phyloP scores from a whole-genome alignment of 2,797 vertebrate species.

The Diglossa cyanea region DNA sequence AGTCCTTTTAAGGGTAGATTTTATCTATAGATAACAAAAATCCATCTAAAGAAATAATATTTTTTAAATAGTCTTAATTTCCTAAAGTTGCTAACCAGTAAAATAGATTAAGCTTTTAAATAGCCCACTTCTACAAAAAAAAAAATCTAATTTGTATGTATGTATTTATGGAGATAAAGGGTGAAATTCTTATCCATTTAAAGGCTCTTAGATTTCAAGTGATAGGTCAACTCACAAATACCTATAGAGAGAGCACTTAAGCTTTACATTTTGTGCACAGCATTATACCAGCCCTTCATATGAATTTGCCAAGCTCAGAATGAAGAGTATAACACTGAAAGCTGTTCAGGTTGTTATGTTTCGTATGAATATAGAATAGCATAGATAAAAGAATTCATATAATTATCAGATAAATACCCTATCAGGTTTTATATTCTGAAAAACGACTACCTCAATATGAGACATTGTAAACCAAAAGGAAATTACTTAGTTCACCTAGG shows the following conservation, averaged over 20 bases:
- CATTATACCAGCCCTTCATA: background rate
- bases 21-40: background rate
- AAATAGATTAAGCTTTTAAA: background rate
- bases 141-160: background rate
- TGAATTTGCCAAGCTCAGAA: background rate
- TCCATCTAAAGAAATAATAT: background rate
- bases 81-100: background rate
- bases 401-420: background rate
- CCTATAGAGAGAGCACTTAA: background rate
- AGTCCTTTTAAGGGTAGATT: background rate
- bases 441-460: background rate
- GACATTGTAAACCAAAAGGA: background rate
- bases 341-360: background rate
- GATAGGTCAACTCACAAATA: background rate
- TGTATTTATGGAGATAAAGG: background rate
- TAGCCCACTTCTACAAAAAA: background rate
- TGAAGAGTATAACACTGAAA: background rate
- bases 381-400: background rate
- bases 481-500: background rate
- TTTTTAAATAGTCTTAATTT: background rate
- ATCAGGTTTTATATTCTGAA: background rate
- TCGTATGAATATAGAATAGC: accelerated
- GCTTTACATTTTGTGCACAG: background rate
- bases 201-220: background rate
- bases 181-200: background rate